Base-by-base conservation (phyloP, 1,140 invertebrate genomes). In the Eriosoma lanigerum region DNA sequence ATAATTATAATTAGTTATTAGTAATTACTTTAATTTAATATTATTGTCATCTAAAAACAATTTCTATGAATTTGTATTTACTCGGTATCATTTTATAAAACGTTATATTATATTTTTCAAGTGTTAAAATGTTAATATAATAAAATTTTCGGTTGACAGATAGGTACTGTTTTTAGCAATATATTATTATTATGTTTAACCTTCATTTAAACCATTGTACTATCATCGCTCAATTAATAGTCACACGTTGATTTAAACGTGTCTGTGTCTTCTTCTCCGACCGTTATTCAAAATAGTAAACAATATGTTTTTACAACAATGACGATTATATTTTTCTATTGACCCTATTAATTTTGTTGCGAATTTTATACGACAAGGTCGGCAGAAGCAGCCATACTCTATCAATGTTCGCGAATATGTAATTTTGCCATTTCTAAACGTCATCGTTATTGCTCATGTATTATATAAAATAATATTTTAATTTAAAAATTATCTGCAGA, bases 331-430 rank as follows among this genome's bases (percentile, higher is more conserved):
- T 68, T 48, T n/a, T 66, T 48, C 66, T 68, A 68, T 68, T 26
- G 66, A 68, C 66, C 66, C 38, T 68, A 68, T 68, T 68, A 46
- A 68, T 68, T 68, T 48, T 48, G 21, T 48, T 19, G 66, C 66
- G 19, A 68, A 48, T 68, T 68, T 58, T 58, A 26, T 26, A 9
- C 15, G 1, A 68, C 66, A 68, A 68, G 66, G 66, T 26, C 66
- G 24, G 15, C 66, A 48, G 10, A 1, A 0, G 1, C 12, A n/a
- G 21, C 19, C 13, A 46, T 10, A 46, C 32, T 38, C n/a, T 68
- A 48, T 46, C 44, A 68, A 68, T 26, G 66, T 68, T 68, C n/a
- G 66, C 66, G 13, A 68, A 68, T 68, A 38, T 64, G 17, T 38
- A 38, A 68, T 68, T 68, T 68, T 48, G 6, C 66, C n/a, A 24